These are phyloP conservation scores for Apogon hyalosoma DNA, from an alignment of 2,797 vertebrate species.

Conservation along the genomic window DNA sequence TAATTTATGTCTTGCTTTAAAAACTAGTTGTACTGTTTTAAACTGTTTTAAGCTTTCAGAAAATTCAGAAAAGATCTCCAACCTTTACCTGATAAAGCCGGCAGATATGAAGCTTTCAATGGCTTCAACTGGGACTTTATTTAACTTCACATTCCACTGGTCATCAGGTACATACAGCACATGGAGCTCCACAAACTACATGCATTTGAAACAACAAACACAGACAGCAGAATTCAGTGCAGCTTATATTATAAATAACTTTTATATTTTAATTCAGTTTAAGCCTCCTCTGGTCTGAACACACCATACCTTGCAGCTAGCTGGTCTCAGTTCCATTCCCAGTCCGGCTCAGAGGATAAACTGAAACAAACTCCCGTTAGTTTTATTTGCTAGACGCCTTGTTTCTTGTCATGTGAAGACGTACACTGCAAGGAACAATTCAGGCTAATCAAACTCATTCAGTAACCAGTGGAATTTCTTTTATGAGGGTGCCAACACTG, in stretches of 20 bases:
- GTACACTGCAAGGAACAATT: slow-evolving; percentile 63
- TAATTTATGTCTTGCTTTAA: too few species aligned
- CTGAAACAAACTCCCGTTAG: neutral
- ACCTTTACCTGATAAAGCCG: slow-evolving; percentile 91
- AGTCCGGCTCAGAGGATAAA: neutral
- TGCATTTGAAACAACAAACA: slow-evolving; percentile 4
- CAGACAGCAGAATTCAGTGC: fast-evolving
- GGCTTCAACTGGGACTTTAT: slow-evolving; percentile 88
- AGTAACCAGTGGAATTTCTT: slow-evolving; percentile 52
- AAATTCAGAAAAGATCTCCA: neutral
- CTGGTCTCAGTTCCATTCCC: slow-evolving; percentile 75
- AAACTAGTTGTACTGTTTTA: too few species aligned
- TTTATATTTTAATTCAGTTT: neutral
- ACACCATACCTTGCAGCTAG: slow-evolving; percentile 72
- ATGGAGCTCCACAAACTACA: slow-evolving; percentile 92
- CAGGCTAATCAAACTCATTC: slow-evolving; percentile 62
- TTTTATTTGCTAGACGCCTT: slow-evolving; percentile 1
- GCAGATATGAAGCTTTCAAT: slow-evolving; percentile 90
- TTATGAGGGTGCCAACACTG: slow-evolving; percentile 67
- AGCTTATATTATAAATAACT: neutral
- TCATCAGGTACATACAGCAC: slow-evolving; percentile 92
- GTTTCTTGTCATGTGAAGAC: slow-evolving; percentile 18
- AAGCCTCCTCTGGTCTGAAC: neutral
- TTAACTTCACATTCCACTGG: slow-evolving; percentile 91
- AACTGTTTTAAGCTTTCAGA: too few species aligned